These are phyloP conservation scores for Rhinoderma darwinii DNA, from an alignment of 2,113 vertebrate genomes.

Conservation along the genomic window DNA sequence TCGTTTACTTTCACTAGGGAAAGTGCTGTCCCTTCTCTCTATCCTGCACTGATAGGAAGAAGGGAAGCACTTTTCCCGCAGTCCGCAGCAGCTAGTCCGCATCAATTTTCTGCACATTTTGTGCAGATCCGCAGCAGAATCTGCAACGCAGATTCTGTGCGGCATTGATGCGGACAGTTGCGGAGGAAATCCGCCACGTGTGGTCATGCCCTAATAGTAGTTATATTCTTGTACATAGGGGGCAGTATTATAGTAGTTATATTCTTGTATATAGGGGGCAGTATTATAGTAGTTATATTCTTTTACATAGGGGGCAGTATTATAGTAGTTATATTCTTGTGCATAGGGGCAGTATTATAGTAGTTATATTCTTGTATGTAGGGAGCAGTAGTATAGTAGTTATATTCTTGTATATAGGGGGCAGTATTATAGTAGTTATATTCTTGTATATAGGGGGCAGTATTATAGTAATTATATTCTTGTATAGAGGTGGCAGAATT, in stretches of 20 bases:
- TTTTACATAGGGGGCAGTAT: not conserved
- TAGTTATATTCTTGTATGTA: not conserved
- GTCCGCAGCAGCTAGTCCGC: no score
- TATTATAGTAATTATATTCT: not conserved
- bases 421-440: not conserved
- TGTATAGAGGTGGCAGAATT: not conserved
- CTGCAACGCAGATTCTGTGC: no score
- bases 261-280: not conserved
- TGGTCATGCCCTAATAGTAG: not conserved
- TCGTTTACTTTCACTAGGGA: no score
- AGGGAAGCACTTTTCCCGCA: no score
- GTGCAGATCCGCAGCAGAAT: no score
- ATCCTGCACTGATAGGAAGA: no score
- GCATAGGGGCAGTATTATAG: not conserved
- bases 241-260: conserved; percentile 8
- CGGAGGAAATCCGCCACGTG: no score
- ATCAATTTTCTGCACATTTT: no score
- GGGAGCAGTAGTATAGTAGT: not conserved
- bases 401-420: not conserved
- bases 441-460: not conserved
- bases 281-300: conserved; percentile 8
- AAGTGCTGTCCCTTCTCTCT: no score
- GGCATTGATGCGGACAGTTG: no score
- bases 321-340: not conserved
- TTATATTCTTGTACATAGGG: conserved; percentile 5